Conservation (phyloP, 64 coral and sea anemone species). For the Porites lutea region DNA sequence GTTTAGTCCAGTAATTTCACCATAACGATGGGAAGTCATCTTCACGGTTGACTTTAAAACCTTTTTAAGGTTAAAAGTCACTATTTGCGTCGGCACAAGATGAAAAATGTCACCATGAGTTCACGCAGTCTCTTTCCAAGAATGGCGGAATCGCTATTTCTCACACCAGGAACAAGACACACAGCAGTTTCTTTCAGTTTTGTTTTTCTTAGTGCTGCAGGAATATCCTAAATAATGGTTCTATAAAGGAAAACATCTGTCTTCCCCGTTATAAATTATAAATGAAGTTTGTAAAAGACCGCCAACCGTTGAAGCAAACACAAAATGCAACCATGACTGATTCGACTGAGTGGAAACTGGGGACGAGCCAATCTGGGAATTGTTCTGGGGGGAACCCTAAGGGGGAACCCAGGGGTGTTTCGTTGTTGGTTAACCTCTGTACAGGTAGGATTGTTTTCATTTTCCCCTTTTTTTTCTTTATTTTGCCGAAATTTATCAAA, state of each 20-base stretch:
- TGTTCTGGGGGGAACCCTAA: not conserved
- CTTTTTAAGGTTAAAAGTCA: not conserved
- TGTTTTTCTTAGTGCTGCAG: not conserved
- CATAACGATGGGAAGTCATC: slow-evolving; percentile 86
- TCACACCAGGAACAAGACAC: not conserved
- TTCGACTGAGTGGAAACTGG: not conserved
- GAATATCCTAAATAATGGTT: slow-evolving; percentile 13
- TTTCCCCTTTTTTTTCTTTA: not conserved
- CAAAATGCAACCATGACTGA: not conserved
- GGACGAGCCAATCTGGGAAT: not conserved
- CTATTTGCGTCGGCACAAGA: not conserved
- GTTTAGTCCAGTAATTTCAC: slow-evolving; percentile 43
- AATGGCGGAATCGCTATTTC: not conserved
- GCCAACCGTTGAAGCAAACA: slow-evolving; percentile 67
- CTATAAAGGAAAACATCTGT: slow-evolving; percentile 61
- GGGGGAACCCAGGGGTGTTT: not conserved
- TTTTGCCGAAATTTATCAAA: too few species aligned
- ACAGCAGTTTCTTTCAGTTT: not conserved
- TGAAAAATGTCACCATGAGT: not conserved
- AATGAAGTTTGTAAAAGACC: slow-evolving; percentile 81
- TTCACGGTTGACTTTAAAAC: slow-evolving; percentile 16
- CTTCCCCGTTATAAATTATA: slow-evolving; percentile 58
- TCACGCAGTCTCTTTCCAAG: not conserved
- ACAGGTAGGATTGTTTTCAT: not conserved
- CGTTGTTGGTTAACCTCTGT: not conserved